A percentile compares a stretch with the other conserved stretches of the same genome.
Evolutionary conservation across 2,113 vertebrate genomes (phyloP).

Genomic region (Dinomys branickii): DNA sequence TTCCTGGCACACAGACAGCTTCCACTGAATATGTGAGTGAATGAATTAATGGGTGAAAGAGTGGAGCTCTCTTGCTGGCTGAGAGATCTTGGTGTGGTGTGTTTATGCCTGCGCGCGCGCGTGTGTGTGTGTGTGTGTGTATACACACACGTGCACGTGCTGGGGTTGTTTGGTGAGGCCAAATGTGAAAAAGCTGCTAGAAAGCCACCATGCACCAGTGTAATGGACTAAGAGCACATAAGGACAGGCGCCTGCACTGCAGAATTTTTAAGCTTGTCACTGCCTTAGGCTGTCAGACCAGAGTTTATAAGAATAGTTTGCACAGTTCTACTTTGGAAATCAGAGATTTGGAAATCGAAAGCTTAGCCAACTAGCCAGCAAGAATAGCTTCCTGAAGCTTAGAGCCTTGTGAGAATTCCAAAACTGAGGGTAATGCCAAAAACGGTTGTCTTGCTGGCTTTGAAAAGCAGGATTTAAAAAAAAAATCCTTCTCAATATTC

Average conservation of each 20-base stretch:
- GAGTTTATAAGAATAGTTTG: slow-evolving; percentile 25
- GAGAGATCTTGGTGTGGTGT: background rate
- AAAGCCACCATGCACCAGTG: background rate
- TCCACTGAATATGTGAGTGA: background rate
- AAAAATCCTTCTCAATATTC: background rate
- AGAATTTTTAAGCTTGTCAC: slow-evolving; percentile 8
- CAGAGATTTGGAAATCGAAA: background rate
- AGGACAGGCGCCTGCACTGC: background rate
- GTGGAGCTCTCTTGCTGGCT: background rate
- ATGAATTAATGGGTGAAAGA: background rate
- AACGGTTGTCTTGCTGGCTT: background rate
- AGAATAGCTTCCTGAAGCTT: slow-evolving; percentile 56
- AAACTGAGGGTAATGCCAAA: background rate
- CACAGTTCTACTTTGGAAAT: slow-evolving; percentile 44
- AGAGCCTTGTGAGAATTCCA: slow-evolving; percentile 56
- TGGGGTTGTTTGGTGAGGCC: background rate
- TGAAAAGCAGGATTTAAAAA: slow-evolving; percentile 30
- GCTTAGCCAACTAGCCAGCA: slow-evolving; percentile 35
- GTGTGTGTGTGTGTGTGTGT: background rate
- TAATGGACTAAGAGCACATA: background rate
- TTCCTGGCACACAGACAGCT: background rate
- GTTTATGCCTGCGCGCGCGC: background rate
- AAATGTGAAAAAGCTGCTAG: slow-evolving; percentile 22
- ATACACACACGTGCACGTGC: background rate
- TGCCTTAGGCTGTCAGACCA: slow-evolving; percentile 35